These are phyloP conservation scores for Marisa cornuarietis DNA, from an alignment of 1,140 invertebrate species.

Conservation along the genomic window DNA sequence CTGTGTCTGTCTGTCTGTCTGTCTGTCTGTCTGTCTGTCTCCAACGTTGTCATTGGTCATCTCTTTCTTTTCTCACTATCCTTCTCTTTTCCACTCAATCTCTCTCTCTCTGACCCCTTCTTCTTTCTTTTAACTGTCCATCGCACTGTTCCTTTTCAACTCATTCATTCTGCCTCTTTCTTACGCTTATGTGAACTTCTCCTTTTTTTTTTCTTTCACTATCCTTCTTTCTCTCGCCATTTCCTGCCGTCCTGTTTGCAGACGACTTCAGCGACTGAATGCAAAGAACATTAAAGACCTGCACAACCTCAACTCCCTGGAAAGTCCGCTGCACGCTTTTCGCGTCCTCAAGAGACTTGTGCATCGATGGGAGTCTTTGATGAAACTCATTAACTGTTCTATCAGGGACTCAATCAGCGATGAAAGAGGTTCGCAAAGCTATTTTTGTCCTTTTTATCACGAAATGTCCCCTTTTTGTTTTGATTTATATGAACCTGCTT, in stretches of 20 bases:
- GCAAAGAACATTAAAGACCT: not conserved
- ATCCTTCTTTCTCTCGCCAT: no score
- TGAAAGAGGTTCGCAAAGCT: not conserved
- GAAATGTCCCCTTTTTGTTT: not conserved
- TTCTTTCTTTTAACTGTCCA: no score
- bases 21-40: no score
- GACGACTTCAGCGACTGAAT: not conserved
- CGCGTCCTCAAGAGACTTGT: conserved; percentile 15
- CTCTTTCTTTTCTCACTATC: no score
- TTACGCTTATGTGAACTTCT: no score
- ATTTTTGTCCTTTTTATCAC: not conserved
- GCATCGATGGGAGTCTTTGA: not conserved
- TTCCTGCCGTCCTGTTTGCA: not conserved
- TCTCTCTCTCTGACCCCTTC: no score
- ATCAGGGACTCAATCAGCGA: not conserved
- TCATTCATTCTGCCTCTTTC: no score
- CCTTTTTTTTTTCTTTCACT: no score
- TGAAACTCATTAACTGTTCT: not conserved
- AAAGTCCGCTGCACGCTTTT: conserved; percentile 15
- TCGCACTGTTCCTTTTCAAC: no score
- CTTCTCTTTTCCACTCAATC: no score
- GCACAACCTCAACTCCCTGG: not conserved
- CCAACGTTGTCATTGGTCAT: no score
- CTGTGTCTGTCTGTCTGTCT: no score
- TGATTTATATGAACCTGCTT: not conserved